Conservation (phyloP, 2,113 vertebrate species). For the Menura novaehollandiae region DNA sequence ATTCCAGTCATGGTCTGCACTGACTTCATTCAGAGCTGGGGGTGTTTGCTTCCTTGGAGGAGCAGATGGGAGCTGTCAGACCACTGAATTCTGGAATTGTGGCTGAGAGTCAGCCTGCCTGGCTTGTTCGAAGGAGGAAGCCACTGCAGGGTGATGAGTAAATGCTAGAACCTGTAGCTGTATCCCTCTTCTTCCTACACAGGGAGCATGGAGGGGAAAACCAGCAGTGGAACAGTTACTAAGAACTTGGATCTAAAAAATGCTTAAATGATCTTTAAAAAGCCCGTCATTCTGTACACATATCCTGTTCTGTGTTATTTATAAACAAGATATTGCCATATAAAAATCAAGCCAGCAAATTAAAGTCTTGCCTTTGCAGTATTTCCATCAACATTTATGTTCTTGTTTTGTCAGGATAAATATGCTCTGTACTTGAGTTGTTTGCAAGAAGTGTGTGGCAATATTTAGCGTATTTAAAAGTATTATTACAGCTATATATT, state of each 20-base stretch:
- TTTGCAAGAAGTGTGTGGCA: background rate
- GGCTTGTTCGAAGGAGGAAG: background rate
- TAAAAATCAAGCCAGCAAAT: background rate
- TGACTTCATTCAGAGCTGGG: background rate
- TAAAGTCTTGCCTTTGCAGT: background rate
- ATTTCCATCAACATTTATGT: background rate
- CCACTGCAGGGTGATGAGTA: background rate
- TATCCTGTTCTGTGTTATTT: background rate
- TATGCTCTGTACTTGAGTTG: background rate
- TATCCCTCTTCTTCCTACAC: background rate
- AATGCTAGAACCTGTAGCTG: background rate
- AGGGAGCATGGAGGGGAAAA: background rate
- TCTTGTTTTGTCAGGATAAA: background rate
- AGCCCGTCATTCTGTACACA: background rate
- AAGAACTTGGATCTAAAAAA: background rate
- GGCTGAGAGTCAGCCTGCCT: background rate
- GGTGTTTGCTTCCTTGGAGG: background rate
- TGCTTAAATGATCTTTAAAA: background rate
- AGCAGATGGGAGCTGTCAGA: conserved; percentile 18
- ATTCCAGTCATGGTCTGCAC: background rate
- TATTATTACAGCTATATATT: background rate
- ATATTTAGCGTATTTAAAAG: background rate
- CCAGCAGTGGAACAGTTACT: background rate
- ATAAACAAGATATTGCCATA: background rate
- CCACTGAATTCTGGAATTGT: background rate